A percentile compares a stretch with the other conserved stretches of the same genome.
Conservation (phyloP, 2,113 vertebrate species). For the Zosterops pallidus region DNA sequence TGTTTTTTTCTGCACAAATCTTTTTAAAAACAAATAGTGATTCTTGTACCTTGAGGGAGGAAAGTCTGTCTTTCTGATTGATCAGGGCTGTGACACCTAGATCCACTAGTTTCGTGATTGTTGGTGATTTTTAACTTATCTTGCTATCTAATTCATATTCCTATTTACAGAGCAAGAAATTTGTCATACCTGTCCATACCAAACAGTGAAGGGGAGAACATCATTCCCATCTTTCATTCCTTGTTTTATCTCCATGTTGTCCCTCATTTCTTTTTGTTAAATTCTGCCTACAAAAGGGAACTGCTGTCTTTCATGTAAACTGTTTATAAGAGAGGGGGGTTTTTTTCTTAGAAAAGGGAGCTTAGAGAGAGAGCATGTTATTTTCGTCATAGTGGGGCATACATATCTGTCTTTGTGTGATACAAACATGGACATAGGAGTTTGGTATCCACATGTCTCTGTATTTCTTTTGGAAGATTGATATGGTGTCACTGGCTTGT, state of each 20-base stretch:
- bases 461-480: not conserved
- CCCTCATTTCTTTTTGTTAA: not conserved
- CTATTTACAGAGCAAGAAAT: not conserved
- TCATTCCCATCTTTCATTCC: not conserved
- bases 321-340: not conserved
- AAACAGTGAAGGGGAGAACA: not conserved
- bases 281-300: not conserved
- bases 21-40: not conserved
- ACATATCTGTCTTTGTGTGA: accelerated
- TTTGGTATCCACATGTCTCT: not conserved
- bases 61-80: not conserved
- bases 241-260: not conserved
- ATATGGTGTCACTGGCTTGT: not conserved
- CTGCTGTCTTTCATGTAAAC: not conserved
- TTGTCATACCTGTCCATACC: not conserved
- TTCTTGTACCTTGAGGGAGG: not conserved
- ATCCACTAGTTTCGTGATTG: not conserved
- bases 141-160: not conserved
- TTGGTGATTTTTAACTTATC: not conserved
- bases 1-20: not conserved
- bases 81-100: not conserved
- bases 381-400: not conserved
- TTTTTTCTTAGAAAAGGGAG: not conserved
- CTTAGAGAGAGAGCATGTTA: not conserved
- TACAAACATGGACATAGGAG: not conserved